phyloP scores from a whole-genome alignment of 1,140 invertebrate species.

The Drosophila pectinifera region DNA sequence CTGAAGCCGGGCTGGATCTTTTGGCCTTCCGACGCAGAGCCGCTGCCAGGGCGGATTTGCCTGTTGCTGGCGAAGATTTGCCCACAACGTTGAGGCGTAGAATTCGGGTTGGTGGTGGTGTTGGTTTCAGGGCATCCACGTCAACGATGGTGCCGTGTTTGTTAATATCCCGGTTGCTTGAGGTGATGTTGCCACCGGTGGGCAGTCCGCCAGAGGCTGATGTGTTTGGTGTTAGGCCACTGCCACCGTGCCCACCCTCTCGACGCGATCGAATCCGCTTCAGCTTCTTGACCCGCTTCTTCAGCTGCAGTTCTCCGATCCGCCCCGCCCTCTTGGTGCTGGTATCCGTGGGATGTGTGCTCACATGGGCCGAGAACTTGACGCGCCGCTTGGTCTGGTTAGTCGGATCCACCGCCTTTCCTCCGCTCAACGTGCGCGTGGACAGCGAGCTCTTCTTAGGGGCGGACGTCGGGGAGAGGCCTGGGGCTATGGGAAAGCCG shows the following conservation, averaged over 20 bases:
- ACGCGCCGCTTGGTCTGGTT: constrained; percentile 46
- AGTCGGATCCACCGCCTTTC: constrained; percentile 21
- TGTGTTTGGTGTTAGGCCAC: not conserved
- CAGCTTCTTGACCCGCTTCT: constrained; percentile 55
- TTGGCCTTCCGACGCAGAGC: constrained; percentile 15
- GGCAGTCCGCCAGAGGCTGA: not conserved
- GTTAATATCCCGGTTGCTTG: constrained; percentile 5
- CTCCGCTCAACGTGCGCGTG: constrained; percentile 38
- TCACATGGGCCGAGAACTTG: constrained; percentile 63
- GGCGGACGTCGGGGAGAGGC: not conserved
- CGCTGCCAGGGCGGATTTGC: constrained; percentile 8
- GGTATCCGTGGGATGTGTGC: constrained; percentile 32
- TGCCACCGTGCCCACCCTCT: constrained; percentile 26
- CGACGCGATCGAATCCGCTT: constrained; percentile 37
- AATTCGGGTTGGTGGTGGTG: constrained; percentile 8
- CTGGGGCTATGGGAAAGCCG: not conserved
- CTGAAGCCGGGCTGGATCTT: not conserved
- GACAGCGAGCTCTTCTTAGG: constrained; percentile 57
- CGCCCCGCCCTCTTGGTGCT: constrained; percentile 42
- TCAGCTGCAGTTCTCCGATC: constrained; percentile 57
- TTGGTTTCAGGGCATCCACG: constrained; percentile 1
- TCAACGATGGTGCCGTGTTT: constrained; percentile 27
- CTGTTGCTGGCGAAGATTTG: constrained; percentile 24
- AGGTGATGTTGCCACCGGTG: not conserved
- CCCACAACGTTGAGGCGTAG: constrained; percentile 34